Conservation (phyloP, 2,888 invertebrate species). For the Cacoxenus indagator region DNA sequence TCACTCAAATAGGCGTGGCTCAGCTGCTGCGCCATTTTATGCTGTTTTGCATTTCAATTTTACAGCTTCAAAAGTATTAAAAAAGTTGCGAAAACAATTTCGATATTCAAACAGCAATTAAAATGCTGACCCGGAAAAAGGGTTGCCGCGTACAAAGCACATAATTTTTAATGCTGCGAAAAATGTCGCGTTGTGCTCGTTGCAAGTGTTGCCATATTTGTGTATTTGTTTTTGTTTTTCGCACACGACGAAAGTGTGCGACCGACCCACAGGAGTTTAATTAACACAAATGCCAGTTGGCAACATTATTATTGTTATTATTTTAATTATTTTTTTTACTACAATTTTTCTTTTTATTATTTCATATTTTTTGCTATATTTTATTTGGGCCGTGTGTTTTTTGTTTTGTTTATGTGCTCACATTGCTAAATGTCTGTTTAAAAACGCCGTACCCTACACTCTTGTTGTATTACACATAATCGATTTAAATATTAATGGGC, state of each 20-base stretch:
- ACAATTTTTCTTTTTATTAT: too few relatives aligned
- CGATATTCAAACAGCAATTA: slow-evolving; percentile 14
- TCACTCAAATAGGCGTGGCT: not conserved
- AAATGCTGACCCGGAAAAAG: not conserved
- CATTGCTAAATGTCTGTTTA: not conserved
- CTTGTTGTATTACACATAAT: too few relatives aligned
- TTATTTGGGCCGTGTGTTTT: not conserved
- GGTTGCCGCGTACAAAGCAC: not conserved
- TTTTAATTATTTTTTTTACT: not conserved
- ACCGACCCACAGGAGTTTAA: not conserved
- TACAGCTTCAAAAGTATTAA: not conserved
- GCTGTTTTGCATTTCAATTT: not conserved
- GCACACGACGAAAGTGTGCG: not conserved
- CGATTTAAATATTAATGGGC: too few relatives aligned
- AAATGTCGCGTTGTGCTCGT: not conserved
- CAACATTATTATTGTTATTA: not conserved
- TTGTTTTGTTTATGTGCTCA: not conserved
- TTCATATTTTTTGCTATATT: too few relatives aligned
- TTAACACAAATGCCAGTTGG: slow-evolving; percentile 5
- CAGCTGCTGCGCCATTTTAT: not conserved
- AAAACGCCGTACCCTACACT: too few relatives aligned
- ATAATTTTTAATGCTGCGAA: slow-evolving; percentile 22
- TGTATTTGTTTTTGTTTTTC: too few relatives aligned
- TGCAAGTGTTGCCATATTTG: not conserved
- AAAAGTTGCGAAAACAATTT: not conserved